These are phyloP conservation scores for Channa argus DNA, from an alignment of 2,113 vertebrate species.

Conservation along the genomic window DNA sequence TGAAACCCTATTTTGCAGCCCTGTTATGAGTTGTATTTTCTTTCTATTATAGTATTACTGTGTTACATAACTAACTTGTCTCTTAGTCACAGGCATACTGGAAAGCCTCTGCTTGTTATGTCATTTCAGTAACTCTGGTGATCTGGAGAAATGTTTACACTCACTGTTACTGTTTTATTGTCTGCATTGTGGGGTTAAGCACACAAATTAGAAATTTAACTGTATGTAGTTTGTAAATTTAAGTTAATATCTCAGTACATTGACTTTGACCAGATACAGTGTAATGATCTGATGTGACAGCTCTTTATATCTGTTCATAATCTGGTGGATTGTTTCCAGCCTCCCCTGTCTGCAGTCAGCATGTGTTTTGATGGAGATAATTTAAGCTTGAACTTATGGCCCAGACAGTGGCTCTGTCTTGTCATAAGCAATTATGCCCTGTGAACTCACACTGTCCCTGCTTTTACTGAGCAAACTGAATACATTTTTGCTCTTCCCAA, in stretches of 20 bases:
- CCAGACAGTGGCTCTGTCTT: conserved; percentile 28
- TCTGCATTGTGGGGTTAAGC: too few relatives aligned
- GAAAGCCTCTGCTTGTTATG: conserved; percentile 31
- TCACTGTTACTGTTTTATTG: neutral
- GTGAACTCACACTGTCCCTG: conserved; percentile 35
- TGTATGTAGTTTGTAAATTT: too few relatives aligned
- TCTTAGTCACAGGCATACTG: conserved; percentile 4
- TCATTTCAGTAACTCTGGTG: conserved; percentile 24
- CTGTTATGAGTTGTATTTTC: conserved; percentile 9
- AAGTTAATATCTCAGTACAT: too few relatives aligned
- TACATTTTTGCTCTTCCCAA: conserved; percentile 31
- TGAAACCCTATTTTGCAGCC: conserved; percentile 22
- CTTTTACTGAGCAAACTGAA: conserved; percentile 49
- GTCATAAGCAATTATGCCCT: conserved; percentile 67
- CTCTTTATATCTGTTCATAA: neutral
- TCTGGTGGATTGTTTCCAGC: conserved; percentile 2
- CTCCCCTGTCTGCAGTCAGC: conserved; percentile 14
- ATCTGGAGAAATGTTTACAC: neutral
- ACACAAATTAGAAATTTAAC: too few relatives aligned
- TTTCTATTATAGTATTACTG: conserved; percentile 24
- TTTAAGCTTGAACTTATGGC: conserved; percentile 44
- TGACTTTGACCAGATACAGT: neutral
- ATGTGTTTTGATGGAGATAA: conserved; percentile 55
- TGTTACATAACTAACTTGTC: conserved; percentile 54
- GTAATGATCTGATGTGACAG: neutral